Evolutionary conservation across 2,113 vertebrate genomes (phyloP).

Genomic region (Eulacestoma nigropectus): DNA sequence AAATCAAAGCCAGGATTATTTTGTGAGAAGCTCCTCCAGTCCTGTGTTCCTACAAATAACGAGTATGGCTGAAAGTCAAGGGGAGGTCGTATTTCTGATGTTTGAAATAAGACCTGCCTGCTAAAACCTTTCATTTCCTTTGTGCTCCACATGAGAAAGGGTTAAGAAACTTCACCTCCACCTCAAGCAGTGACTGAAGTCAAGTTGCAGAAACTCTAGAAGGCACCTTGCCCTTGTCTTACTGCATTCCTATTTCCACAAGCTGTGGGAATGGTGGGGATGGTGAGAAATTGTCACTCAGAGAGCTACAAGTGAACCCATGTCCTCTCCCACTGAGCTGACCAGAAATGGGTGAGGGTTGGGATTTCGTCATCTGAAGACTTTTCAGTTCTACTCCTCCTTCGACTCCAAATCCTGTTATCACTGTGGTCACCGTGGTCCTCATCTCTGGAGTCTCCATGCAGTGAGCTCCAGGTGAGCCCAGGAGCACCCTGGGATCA

Average conservation of each 20-base stretch:
- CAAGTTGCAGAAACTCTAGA: not conserved
- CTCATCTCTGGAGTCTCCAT: not conserved
- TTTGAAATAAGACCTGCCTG: not conserved
- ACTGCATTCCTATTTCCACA: rapidly evolving
- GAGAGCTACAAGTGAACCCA: rapidly evolving
- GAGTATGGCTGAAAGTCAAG: not conserved
- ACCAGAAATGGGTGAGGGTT: not conserved
- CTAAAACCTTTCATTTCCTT: not conserved
- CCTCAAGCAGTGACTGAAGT: not conserved
- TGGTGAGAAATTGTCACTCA: not conserved
- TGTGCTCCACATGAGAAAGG: not conserved
- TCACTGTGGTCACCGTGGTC: not conserved
- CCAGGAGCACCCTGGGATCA: not conserved
- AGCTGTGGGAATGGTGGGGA: not conserved
- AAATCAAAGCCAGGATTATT: not conserved
- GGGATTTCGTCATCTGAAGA: not conserved
- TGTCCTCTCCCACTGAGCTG: not conserved
- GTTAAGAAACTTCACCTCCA: not conserved
- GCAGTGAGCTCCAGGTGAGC: not conserved
- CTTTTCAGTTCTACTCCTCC: not conserved
- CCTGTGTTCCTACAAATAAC: not conserved
- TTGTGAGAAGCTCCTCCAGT: not conserved
- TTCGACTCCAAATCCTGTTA: not conserved
- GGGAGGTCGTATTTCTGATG: not conserved
- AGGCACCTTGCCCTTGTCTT: not conserved